Percentiles rank a stretch among this genome's conserved stretches.
Evolutionary conservation across 2,888 invertebrate species (phyloP).

Genomic region (Celastrina argiolus): DNA sequence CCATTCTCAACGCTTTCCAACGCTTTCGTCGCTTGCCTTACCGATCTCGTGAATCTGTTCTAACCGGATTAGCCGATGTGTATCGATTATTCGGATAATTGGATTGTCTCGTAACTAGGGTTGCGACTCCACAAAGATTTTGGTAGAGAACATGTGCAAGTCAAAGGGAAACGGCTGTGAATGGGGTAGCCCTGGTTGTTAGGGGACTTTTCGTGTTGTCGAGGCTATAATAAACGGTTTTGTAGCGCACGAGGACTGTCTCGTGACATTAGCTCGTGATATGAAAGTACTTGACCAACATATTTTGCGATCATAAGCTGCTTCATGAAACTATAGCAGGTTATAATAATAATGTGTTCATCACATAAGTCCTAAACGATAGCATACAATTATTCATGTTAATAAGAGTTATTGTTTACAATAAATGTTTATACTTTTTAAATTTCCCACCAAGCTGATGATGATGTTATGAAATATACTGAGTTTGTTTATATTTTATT

Average conservation of each 20-base stretch:
- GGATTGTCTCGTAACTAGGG: background rate
- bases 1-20: slow-evolving; percentile 29
- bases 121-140: background rate
- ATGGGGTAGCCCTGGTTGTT: background rate
- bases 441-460: too few species aligned
- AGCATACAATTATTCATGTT: too few species aligned
- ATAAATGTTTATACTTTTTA: too few species aligned
- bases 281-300: slow-evolving; percentile 8
- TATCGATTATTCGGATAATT: slow-evolving; percentile 16
- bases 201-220: too few species aligned
- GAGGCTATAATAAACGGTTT: background rate
- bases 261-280: slow-evolving; percentile 15
- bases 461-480: too few species aligned
- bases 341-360: too few species aligned
- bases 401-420: too few species aligned
- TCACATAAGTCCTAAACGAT: too few species aligned
- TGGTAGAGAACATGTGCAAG: background rate
- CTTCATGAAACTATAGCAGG: background rate
- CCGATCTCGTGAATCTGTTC: slow-evolving; percentile 52
- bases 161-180: background rate
- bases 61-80: slow-evolving; percentile 48
- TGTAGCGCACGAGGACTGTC: background rate
- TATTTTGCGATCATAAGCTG: background rate
- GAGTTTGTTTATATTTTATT: too few species aligned
- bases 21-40: slow-evolving; percentile 25